Evolutionary conservation across 1,140 invertebrate species (phyloP).

Genomic region (Polypedilum pembai): DNA sequence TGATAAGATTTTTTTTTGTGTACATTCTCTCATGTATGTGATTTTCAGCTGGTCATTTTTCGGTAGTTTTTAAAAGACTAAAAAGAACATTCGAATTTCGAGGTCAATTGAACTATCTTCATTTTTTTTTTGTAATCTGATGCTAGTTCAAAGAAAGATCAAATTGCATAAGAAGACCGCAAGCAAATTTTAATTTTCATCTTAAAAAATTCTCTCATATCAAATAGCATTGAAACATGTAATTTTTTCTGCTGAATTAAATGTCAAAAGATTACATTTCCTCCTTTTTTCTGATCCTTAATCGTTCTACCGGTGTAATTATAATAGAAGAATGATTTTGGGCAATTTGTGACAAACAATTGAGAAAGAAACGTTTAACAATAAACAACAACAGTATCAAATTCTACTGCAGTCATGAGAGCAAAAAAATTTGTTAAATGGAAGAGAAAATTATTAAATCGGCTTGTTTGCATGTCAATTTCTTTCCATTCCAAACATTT

Average conservation of each 20-base stretch:
- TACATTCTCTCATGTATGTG: neutral
- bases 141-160: neutral
- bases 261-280: neutral
- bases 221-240: constrained; percentile 16
- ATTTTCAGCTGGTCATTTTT: neutral
- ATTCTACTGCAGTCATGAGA: neutral
- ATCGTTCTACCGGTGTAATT: neutral
- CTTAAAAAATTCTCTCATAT: neutral
- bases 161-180: neutral
- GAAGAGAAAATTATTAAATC: constrained; percentile 20
- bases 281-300: neutral
- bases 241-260: constrained; percentile 14
- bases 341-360: constrained; percentile 23
- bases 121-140: neutral
- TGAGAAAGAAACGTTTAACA: neutral
- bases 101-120: neutral
- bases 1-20: neutral
- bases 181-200: neutral
- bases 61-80: too few species aligned
- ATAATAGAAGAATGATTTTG: neutral
- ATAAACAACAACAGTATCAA: constrained; percentile 26
- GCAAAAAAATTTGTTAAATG: neutral
- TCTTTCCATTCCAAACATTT: neutral
- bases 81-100: neutral
- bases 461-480: constrained; percentile 24